Conservation (phyloP, 2,888 invertebrate species). For the Euzetes globulus region DNA sequence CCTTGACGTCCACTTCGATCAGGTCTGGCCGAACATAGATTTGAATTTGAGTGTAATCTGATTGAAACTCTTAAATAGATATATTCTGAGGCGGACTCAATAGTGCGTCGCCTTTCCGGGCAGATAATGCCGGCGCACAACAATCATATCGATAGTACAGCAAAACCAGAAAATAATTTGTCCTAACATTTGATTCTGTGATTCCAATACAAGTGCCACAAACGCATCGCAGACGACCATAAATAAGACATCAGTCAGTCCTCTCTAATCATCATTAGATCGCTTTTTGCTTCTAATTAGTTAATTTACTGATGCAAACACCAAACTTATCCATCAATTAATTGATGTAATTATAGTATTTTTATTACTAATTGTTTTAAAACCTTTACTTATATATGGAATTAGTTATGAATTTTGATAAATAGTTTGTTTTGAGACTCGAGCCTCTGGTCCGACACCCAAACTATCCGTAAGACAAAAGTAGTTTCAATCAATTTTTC, state of each 20-base stretch:
- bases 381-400: background rate
- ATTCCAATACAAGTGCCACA: conserved; percentile 28
- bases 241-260: background rate
- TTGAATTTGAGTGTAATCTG: background rate
- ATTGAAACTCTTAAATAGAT: background rate
- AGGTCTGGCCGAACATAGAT: conserved; percentile 13
- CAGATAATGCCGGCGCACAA: background rate
- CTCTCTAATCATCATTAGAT: background rate
- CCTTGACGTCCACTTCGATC: conserved; percentile 68
- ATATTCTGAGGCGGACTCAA: conserved; percentile 19
- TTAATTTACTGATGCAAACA: background rate
- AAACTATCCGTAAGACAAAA: background rate
- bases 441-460: background rate
- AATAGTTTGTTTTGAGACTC: background rate
- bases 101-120: background rate
- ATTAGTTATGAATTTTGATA: background rate
- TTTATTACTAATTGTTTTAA: conserved; percentile 2
- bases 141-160: background rate
- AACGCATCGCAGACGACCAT: background rate
- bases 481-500: too few species aligned
- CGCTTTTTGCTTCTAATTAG: background rate
- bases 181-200: conserved; percentile 9
- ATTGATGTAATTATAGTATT: background rate
- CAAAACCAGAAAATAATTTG: background rate
- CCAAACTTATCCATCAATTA: background rate